Evolutionary conservation across 2,888 invertebrate genomes (phyloP), one percentile per base, ranked within the genome.

Genomic region (Girardia tigrina): DNA sequence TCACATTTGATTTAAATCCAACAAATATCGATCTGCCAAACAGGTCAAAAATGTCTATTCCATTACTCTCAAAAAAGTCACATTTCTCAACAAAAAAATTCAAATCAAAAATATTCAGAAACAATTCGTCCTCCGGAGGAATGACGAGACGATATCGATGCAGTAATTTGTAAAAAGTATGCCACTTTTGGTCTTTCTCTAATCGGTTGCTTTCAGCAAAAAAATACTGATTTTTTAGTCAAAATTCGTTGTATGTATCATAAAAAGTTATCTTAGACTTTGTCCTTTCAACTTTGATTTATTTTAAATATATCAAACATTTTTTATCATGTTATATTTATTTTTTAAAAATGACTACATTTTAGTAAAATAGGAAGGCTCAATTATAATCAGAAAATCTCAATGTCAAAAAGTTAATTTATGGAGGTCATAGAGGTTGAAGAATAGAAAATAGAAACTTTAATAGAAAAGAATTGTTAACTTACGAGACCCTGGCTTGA

Each of bases 101-200:
- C 56, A 56, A 56, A 56, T 56, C 56, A 56, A 56, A 56, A 56
- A 56, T 56, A 20, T 56, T 56, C n/a, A 56, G 56, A 56, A 56
- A 56, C 23, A 56, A 56, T 56, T 56, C 56, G 4, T 56, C 56
- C 6, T 56, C 56, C 56, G 56, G 56, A 20, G 56, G 56, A 8
- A n/a, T 56, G 56, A 56, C 56, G n/a, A 56, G 56, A 56, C n/a
- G 56, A 23, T 56, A 56, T 56, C 4, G 56, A 56, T 56, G 56
- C 56, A 56, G 8, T 56, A 56, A 56, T 56, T 56, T 56, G 56
- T 56, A 56, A 56, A 56, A 12, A 4, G 4, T 8, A 12, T 56
- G n/a, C n/a, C 4, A 56, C 4, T 20, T 56, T 56, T 56, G 56
- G 56, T 56, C 56, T 56, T 56, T 56, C 56, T 56, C 23, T 23